A percentile compares a stretch with the other conserved stretches of the same genome.
These are phyloP conservation scores for Sebastes itinus DNA, from an alignment of 2,797 vertebrate species.

Conservation along the genomic window DNA sequence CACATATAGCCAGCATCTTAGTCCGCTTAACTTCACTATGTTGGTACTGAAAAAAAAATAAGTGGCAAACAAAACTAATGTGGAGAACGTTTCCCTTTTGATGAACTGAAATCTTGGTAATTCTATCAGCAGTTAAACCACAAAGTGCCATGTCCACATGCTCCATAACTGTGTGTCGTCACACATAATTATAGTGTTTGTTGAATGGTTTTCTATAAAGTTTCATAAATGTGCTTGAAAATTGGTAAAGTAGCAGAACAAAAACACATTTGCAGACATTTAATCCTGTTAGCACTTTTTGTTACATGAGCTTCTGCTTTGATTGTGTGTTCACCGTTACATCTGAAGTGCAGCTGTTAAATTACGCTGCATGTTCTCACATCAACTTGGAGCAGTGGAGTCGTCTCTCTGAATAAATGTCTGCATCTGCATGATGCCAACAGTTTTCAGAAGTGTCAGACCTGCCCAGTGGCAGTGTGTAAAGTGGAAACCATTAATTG, in stretches of 20 bases:
- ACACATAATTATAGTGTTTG: not conserved
- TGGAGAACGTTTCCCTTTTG: not conserved
- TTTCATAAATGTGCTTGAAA: not conserved
- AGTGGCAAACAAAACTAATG: not conserved
- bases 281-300: not conserved
- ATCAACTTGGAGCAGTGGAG: not conserved
- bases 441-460: not conserved
- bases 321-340: not conserved
- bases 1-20: not conserved
- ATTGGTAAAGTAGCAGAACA: too few relatives aligned
- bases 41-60: not conserved
- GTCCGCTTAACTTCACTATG: not conserved
- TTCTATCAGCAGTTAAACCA: not conserved
- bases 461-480: not conserved
- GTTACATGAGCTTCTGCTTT: not conserved
- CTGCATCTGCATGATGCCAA: not conserved
- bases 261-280: too few relatives aligned
- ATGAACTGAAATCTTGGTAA: not conserved
- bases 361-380: too few relatives aligned
- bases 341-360: not conserved
- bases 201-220: not conserved
- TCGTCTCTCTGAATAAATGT: not conserved
- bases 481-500: constrained; percentile 28
- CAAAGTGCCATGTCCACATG: not conserved
- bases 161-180: not conserved